These are phyloP conservation scores for Ellobius talpinus DNA, from an alignment of 2,113 vertebrate genomes.

Conservation along the genomic window DNA sequence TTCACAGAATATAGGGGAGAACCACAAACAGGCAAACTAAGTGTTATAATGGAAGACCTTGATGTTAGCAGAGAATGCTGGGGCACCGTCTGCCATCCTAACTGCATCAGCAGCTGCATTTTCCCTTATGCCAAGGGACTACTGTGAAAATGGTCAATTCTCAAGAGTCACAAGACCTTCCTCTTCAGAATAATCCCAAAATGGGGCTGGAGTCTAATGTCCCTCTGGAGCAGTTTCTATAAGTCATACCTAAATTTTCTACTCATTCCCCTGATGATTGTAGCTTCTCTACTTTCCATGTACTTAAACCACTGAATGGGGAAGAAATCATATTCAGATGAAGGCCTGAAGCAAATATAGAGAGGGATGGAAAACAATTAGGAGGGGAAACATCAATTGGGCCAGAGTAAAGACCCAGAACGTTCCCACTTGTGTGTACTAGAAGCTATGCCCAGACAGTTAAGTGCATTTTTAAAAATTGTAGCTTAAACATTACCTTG, in stretches of 20 bases:
- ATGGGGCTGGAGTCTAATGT: not conserved
- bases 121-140: not conserved
- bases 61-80: not conserved
- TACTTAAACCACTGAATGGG: not conserved
- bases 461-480: not conserved
- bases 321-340: conserved; percentile 41
- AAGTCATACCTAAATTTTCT: not conserved
- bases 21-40: not conserved
- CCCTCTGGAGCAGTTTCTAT: not conserved
- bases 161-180: not conserved
- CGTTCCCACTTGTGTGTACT: not conserved
- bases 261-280: not conserved
- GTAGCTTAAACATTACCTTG: not conserved
- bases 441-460: not conserved
- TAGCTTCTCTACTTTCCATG: not conserved
- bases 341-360: not conserved
- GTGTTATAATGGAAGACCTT: not conserved
- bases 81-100: rapidly evolving
- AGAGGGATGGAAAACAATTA: not conserved
- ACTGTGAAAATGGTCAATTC: not conserved
- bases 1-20: not conserved
- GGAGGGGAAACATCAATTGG: not conserved
- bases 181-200: not conserved
- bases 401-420: not conserved
- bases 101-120: rapidly evolving